These are phyloP conservation scores for Plestiodon gilberti DNA, from an alignment of 2,113 vertebrate genomes.

Conservation along the genomic window DNA sequence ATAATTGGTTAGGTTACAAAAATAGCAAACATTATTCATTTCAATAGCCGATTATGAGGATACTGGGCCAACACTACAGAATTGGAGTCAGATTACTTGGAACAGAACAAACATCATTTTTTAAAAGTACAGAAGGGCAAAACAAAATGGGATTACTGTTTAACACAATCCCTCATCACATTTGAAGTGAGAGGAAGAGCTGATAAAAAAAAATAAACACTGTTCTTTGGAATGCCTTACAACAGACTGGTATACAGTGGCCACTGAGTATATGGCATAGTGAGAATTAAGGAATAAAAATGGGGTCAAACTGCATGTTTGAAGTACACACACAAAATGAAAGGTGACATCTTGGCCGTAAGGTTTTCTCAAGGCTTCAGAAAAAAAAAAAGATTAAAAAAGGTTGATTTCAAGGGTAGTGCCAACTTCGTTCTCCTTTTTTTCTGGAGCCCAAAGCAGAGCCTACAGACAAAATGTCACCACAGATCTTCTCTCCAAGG, in stretches of 20 bases:
- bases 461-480: not conserved
- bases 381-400: not conserved
- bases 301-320: not conserved
- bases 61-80: not conserved
- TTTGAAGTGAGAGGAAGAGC: not conserved
- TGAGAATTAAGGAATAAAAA: not conserved
- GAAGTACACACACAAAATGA: not conserved
- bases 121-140: not conserved
- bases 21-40: not conserved
- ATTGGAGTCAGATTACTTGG: not conserved
- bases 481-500: not conserved
- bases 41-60: not conserved
- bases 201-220: not conserved
- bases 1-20: not conserved
- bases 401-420: not conserved
- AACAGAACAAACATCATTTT: not conserved
- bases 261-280: not conserved
- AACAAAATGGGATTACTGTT: not conserved
- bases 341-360: not conserved
- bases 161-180: not conserved
- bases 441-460: not conserved
- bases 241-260: not conserved
- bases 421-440: not conserved
- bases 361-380: not conserved
- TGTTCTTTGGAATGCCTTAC: not conserved